phyloP scores from a whole-genome alignment of 2,113 vertebrate species.

The Mus pahari region DNA sequence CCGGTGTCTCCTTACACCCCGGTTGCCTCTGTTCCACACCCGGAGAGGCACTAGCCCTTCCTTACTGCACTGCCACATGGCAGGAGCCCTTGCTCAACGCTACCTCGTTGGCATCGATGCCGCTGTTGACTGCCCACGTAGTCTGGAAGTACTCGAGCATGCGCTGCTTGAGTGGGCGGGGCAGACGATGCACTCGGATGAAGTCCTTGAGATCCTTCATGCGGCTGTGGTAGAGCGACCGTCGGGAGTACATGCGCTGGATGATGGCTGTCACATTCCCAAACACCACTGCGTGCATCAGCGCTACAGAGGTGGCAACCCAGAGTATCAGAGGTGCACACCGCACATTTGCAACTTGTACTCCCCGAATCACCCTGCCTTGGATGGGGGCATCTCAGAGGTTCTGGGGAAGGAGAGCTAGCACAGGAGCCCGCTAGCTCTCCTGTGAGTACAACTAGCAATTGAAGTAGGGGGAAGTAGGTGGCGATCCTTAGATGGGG shows the following conservation, averaged over 20 bases:
- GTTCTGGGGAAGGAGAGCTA: not conserved
- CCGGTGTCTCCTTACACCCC: not conserved
- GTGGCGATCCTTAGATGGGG: not conserved
- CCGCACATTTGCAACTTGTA: rapidly evolving
- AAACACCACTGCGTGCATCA: conserved; percentile 98
- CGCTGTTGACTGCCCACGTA: conserved; percentile 98
- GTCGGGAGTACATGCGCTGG: conserved; percentile 98
- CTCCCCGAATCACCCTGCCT: not conserved
- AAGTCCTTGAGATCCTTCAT: conserved; percentile 99
- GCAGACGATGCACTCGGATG: conserved; percentile 95
- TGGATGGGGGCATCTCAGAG: not conserved
- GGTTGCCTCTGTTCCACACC: not conserved
- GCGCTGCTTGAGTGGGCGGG: conserved; percentile 96
- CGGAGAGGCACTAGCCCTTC: rapidly evolving
- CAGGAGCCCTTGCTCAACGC: not conserved
- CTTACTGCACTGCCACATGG: rapidly evolving
- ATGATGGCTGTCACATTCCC: conserved; percentile 98
- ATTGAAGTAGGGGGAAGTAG: no score
- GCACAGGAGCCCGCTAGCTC: not conserved
- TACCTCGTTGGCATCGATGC: conserved; percentile 97
- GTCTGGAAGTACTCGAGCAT: conserved; percentile 99
- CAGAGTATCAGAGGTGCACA: not conserved
- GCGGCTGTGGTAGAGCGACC: conserved; percentile 97
- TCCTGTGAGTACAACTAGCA: not conserved
- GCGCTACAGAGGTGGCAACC: conserved; percentile 83